These are phyloP conservation scores for Mystacides longicornis DNA, from an alignment of 2,888 invertebrate genomes.

Conservation along the genomic window DNA sequence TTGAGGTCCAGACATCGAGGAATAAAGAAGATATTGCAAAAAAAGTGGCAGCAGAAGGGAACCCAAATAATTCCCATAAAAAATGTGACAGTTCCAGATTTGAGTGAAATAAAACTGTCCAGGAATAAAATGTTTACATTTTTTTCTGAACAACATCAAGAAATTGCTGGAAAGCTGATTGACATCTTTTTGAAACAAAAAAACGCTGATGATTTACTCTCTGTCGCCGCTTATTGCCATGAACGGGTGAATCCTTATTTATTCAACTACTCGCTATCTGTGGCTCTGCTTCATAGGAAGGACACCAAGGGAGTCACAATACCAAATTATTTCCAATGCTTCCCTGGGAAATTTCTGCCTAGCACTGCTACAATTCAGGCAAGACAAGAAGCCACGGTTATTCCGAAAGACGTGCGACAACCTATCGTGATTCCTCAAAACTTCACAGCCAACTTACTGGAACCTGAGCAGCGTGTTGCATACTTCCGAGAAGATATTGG, in stretches of 20 bases:
- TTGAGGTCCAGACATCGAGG: not conserved
- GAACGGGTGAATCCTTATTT: slow-evolving; percentile 54
- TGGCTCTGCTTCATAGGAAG: slow-evolving; percentile 49
- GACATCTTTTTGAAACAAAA: slow-evolving; percentile 57
- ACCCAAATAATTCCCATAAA: slow-evolving; percentile 47
- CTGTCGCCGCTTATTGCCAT: slow-evolving; percentile 47
- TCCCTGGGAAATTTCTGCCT: slow-evolving; percentile 48
- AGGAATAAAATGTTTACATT: slow-evolving; percentile 62
- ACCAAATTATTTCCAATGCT: slow-evolving; percentile 45
- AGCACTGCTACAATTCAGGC: slow-evolving; percentile 37
- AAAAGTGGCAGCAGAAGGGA: slow-evolving; percentile 50
- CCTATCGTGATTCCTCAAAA: slow-evolving; percentile 32
- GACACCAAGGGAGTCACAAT: slow-evolving; percentile 44
- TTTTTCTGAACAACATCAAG: slow-evolving; percentile 64
- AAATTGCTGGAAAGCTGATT: slow-evolving; percentile 63
- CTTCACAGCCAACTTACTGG: slow-evolving; percentile 32
- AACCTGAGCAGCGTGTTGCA: slow-evolving; percentile 33
- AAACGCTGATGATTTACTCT: slow-evolving; percentile 46
- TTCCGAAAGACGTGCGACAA: slow-evolving; percentile 26
- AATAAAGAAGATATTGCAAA: slow-evolving; percentile 39
- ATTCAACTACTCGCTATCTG: slow-evolving; percentile 54
- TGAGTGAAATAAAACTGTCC: slow-evolving; percentile 50
- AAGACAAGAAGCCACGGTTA: slow-evolving; percentile 37
- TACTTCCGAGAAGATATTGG: slow-evolving; percentile 49
- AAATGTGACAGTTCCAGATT: slow-evolving; percentile 48